Base-by-base conservation (phyloP, 1,140 invertebrate genomes). In the Drosophila hydei region DNA sequence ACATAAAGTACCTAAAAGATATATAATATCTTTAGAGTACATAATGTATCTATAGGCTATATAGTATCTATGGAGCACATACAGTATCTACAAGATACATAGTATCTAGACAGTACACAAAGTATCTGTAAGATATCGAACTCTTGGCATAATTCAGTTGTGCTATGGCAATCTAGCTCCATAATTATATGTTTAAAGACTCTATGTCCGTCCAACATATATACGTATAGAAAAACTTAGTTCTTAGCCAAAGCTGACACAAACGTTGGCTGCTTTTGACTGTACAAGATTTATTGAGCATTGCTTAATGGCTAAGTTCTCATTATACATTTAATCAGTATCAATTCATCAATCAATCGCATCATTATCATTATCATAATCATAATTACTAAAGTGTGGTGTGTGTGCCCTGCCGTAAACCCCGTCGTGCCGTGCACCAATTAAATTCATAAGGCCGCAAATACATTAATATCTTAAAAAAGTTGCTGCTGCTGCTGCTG, bases 391-490 rank as follows among this genome's bases (percentile, higher is more conserved):
- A 48, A 18, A 23, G 12, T 55, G 48, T 52, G 27, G 48, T 52
- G 27, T 59, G 48, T 52, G 27, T 59, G n/a, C 48, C 48, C 48
- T 30, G 25, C 48, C 45, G 47, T 27, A 11, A 12, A 14, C 23
- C 14, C 5, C 42, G 51, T 18, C 18, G 36, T 42, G 38, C 36
- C 33, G 23, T 25, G 19, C 54, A 47, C 47, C 69, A 68, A 54
- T 60, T 72, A 72, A 72, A 72, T 72, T 72, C 69, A 45, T 72
- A 67, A 72, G 69, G 69, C 62, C 62, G 61, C 69, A 36, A 47
- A 16, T 50, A 50, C 47, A 38, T 45, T 72, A 51, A 60, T 72
- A 69, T 73, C 50, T 55, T 16, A 16, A 40, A 33, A 30, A 8
- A 33, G 12, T 2, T 0, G n/a, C 4, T 11, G n/a, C 2, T 42